A percentile compares a stretch with the other conserved stretches of the same genome.
These are phyloP conservation scores for Albula goreensis DNA, from an alignment of 2,113 vertebrate species.

Conservation along the genomic window DNA sequence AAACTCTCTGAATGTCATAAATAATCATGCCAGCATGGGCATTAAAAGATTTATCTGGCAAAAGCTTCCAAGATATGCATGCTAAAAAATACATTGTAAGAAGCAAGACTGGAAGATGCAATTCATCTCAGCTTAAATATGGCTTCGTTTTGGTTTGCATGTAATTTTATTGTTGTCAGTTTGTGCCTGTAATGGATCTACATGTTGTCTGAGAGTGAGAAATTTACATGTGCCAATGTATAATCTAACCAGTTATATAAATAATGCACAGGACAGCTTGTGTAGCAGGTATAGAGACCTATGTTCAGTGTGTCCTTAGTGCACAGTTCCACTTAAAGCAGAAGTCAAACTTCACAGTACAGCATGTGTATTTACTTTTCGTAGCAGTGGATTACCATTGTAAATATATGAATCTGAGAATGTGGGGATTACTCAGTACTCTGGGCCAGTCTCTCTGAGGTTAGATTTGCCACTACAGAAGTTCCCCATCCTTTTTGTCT, in stretches of 20 bases:
- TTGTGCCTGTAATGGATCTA: not conserved
- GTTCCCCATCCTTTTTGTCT: constrained; percentile 26
- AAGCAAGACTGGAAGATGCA: not conserved
- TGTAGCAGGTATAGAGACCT: not conserved
- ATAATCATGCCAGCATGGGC: not conserved
- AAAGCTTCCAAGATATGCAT: not conserved
- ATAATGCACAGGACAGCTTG: not conserved
- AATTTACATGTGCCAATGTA: not conserved
- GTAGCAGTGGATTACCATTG: not conserved
- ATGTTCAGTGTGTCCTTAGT: not conserved
- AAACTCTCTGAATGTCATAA: constrained; percentile 1
- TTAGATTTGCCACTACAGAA: constrained; percentile 37
- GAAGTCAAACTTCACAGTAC: not conserved
- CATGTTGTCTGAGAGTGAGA: not conserved
- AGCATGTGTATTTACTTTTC: not conserved
- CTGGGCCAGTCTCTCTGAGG: constrained; percentile 4
- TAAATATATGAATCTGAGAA: not conserved
- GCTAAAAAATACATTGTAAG: not conserved
- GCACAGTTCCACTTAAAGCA: not conserved
- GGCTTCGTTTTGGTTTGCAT: no score
- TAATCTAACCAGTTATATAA: not conserved
- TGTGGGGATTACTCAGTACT: not conserved
- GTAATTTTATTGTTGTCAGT: not conserved
- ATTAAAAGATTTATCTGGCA: not conserved
- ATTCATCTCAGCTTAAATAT: not conserved